phyloP scores from a whole-genome alignment of 2,113 vertebrate species.

The Tylochromis polylepis region DNA sequence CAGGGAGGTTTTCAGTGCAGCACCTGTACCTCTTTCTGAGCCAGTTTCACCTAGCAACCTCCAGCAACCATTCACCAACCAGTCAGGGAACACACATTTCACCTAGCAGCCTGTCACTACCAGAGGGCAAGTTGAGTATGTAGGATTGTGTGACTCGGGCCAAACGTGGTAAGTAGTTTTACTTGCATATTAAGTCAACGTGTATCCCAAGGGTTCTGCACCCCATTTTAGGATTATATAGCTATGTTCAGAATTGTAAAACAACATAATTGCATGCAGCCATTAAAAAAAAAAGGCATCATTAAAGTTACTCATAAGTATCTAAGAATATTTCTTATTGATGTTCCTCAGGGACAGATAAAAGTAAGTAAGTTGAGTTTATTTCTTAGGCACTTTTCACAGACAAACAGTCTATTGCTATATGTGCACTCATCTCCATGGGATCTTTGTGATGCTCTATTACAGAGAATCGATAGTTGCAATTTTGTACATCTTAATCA shows the following conservation, averaged over 20 bases:
- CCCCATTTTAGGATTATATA: not conserved
- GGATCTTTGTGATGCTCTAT: not conserved
- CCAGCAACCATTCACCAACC: not conserved
- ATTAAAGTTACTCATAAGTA: not conserved
- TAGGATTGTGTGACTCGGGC: fast-evolving
- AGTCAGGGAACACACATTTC: not conserved
- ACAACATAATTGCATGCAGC: not conserved
- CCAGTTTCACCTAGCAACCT: not conserved
- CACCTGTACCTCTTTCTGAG: not conserved
- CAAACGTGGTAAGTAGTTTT: not conserved
- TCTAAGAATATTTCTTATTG: not conserved
- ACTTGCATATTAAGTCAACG: not conserved
- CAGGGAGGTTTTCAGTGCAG: not conserved
- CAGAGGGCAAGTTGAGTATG: not conserved
- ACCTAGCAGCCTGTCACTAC: not conserved
- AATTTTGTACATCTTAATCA: not conserved
- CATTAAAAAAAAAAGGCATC: not conserved
- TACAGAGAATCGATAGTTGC: not conserved
- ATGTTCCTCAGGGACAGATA: not conserved
- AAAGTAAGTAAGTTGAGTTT: not conserved
- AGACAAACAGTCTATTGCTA: not conserved
- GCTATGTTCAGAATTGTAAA: not conserved
- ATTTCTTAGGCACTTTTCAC: not conserved
- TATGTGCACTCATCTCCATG: not conserved
- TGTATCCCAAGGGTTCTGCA: not conserved